Evolutionary conservation across 2,888 invertebrate genomes (phyloP).

Genomic region (Trissoscelio sp.): DNA sequence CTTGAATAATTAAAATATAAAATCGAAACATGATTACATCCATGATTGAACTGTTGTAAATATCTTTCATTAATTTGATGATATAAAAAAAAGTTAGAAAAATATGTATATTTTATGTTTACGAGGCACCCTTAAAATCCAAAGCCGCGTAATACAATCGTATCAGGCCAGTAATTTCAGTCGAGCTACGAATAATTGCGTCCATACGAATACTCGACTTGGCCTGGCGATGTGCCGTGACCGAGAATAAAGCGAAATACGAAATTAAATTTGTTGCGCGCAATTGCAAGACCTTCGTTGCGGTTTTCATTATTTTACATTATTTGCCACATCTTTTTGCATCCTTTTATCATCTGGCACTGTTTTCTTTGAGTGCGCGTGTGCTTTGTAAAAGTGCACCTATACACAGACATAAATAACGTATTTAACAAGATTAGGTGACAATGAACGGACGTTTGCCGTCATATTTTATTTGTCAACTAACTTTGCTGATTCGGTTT

Average conservation of each 20-base stretch:
- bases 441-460: conserved; percentile 35
- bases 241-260: conserved; percentile 66
- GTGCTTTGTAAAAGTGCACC: conserved; percentile 26
- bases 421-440: conserved; percentile 47
- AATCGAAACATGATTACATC: too few relatives aligned
- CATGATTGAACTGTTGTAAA: conserved; percentile 7
- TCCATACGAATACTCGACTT: conserved; percentile 60
- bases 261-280: conserved; percentile 68
- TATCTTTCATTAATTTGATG: conserved; percentile 17
- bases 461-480: conserved; percentile 31
- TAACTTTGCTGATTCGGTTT: conserved; percentile 34
- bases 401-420: conserved; percentile 24
- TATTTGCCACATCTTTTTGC: conserved; percentile 62
- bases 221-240: conserved; percentile 65
- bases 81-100: not conserved
- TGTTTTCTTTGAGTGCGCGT: conserved; percentile 31
- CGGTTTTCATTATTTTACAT: conserved; percentile 66
- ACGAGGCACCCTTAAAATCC: conserved; percentile 51
- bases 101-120: conserved; percentile 56
- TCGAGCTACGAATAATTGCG: conserved; percentile 65
- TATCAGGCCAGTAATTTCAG: conserved; percentile 65
- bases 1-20: too few relatives aligned
- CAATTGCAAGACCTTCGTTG: conserved; percentile 66
- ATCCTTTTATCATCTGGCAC: conserved; percentile 47
- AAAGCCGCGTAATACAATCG: conserved; percentile 58